Conservation (phyloP, 53 echinoderm and acorn worm genomes). For the Holothuria scabra region DNA sequence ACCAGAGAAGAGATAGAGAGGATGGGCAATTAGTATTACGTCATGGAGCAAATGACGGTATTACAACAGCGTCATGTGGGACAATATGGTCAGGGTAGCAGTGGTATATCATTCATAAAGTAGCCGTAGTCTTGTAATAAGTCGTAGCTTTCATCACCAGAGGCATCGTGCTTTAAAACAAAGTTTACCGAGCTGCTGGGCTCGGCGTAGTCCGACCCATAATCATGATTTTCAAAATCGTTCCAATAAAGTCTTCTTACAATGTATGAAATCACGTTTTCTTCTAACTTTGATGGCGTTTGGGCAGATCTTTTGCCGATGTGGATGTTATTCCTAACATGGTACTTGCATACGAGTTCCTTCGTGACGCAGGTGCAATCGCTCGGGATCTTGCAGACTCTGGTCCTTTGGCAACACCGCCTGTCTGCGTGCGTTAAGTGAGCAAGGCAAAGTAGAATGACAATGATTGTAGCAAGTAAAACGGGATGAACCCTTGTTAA, state of each 20-base stretch:
- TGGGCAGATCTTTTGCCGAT: slow-evolving; percentile 16
- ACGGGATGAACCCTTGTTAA: slow-evolving; percentile 4
- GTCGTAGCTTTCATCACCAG: too few relatives aligned
- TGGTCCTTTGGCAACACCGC: slow-evolving; percentile 1
- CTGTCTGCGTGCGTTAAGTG: slow-evolving; percentile 23
- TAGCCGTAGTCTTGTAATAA: too few relatives aligned
- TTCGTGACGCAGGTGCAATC: background rate
- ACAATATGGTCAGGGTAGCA: too few relatives aligned
- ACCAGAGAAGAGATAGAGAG: too few relatives aligned
- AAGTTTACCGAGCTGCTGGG: background rate
- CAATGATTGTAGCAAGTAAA: background rate
- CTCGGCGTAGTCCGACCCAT: background rate
- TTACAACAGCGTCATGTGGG: too few relatives aligned
- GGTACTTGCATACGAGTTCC: slow-evolving; percentile 21
- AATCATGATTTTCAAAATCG: background rate
- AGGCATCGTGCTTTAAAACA: too few relatives aligned
- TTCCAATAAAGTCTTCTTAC: slow-evolving; percentile 28
- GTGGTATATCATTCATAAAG: too few relatives aligned
- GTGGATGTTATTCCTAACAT: background rate
- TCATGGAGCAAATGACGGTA: too few relatives aligned
- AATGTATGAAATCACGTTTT: slow-evolving; percentile 27
- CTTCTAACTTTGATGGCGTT: slow-evolving; percentile 6
- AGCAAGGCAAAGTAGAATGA: slow-evolving; percentile 29
- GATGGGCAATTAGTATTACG: too few relatives aligned
- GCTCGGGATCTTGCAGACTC: background rate